Base-by-base conservation (phyloP, 2,888 invertebrate genomes). In the Camponotus fellah region DNA sequence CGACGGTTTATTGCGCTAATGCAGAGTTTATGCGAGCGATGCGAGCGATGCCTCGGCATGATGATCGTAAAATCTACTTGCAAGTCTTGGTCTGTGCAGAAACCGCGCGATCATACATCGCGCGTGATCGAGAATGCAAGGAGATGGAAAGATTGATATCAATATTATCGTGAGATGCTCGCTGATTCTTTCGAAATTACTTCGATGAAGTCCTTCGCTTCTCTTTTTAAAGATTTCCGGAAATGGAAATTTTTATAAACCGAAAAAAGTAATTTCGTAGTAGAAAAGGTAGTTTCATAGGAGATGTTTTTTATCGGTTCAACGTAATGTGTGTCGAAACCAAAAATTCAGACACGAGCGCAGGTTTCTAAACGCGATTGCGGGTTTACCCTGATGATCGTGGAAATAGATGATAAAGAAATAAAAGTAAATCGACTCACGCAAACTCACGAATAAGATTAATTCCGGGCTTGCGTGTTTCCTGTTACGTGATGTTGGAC, bases 1-100 rank as follows among this genome's bases (percentile, higher is more conserved):
- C 71, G 34, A 76, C 75, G 81, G 85, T 86, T 88, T 88, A 87
- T 88, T 87, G 87, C 49, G 76, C 56, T 68, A 49, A 49, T 72
- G 84, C 49, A 79, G 80, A 83, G 79, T 88, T 89, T 88, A 89
- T 89, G 86, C 87, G 85, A 87, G 77, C 85, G 85, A 88, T 88
- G 79, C 79, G 85, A 87, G 77, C 85, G 85, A 88, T 88, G 79
- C 79, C 85, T 84, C 86, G 71, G 66, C 82, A 40, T 85, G 88
- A 89, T 90, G 87, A 85, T 89, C 89, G 84, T 91, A 90, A 90
- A 90, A 91, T 84, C 84, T 89, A 86, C 85, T 86, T 37, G 37
- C 37, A 2, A 85, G 81, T 84, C 34, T 84, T 83, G 81, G 85
- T 85, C 68, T 75, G 43, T 68, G 58, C 56, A 46, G 40, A n/a